Evolutionary conservation across 1,140 invertebrate species (phyloP), one percentile per base, ranked within the genome.

Genomic region (Dolichoris vasculosae): DNA sequence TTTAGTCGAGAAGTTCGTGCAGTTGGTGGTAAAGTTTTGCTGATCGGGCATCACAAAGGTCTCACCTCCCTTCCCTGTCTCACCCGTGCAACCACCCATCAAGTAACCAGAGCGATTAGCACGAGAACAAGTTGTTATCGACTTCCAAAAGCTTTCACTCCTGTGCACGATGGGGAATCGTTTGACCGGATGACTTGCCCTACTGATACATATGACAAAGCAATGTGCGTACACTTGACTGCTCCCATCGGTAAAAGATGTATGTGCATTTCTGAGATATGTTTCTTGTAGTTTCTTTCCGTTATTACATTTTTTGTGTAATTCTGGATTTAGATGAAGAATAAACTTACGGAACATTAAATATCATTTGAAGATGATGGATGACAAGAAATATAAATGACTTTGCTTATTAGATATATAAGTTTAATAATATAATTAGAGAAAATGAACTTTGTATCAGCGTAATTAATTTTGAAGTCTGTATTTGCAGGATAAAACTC

Each of bases 71-170:
- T 35, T 15, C 11, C n/a, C 35, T n/a, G 11, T 17, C 26, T 26
- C 2, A 23, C 17, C 23, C 26, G 32, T 78, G 8, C 9, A n/a
- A 59, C 26, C n/a, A 63, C 76, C 32, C 40, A 59, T 69, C 40
- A 35, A 63, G n/a, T 51, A 55, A 23, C 63, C 23, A 32, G 40
- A 80, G 51, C 83, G 77, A 85, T 85, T 85, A 85, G 51, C 77
- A 51, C 48, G 67, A 59, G 77, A 75, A 85, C 77, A 80, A 85
- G 77, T 85, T 85, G 83, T 75, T 85, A 85, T 80, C 77, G 83
- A 85, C 83, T 85, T 80, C 26, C 48, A 79, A 79, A 79, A 84
- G 63, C 76, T 55, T 71, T 78, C 59, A 30, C 38, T 51, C n/a
- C 20, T 32, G 11, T 43, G 40, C 17, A 40, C 35, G 80, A 51